These are phyloP conservation scores for Cynoglossus semilaevis DNA, from an alignment of 2,113 vertebrate species.

Conservation along the genomic window DNA sequence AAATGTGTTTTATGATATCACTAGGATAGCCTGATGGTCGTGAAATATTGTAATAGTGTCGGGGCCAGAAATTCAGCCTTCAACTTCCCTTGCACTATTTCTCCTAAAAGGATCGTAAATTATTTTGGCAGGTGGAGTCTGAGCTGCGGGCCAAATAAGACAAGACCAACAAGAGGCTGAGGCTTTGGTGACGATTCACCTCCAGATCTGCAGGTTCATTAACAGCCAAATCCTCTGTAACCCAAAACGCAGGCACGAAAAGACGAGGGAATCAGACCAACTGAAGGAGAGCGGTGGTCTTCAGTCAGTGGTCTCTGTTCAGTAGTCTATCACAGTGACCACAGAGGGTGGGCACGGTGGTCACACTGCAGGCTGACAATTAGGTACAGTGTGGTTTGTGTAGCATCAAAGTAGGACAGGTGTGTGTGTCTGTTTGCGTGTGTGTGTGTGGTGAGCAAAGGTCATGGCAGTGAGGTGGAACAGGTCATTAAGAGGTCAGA, in stretches of 20 bases:
- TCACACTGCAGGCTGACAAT: not conserved
- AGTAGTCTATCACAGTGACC: not conserved
- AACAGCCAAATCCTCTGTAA: too few relatives aligned
- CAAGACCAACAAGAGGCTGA: constrained; percentile 34
- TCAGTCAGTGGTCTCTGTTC: too few relatives aligned
- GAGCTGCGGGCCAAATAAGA: constrained; percentile 57
- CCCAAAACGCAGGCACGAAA: too few relatives aligned
- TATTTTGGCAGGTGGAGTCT: constrained; percentile 67
- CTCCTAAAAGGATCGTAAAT: constrained; percentile 75
- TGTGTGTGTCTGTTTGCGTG: not conserved
- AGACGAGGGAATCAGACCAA: too few relatives aligned
- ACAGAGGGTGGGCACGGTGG: not conserved
- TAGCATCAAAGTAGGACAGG: not conserved
- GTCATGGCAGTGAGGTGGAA: constrained; percentile 56
- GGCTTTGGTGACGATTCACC: not conserved
- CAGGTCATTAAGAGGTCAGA: constrained; percentile 60
- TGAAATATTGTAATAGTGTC: constrained; percentile 76
- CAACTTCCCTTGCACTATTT: constrained; percentile 71
- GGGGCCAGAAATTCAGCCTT: constrained; percentile 71
- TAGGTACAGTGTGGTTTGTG: not conserved
- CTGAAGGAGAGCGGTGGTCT: too few relatives aligned
- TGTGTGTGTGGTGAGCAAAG: constrained; percentile 42
- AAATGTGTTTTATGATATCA: constrained; percentile 76
- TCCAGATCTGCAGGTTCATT: too few relatives aligned
- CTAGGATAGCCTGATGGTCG: constrained; percentile 74